A percentile compares a stretch with the other conserved stretches of the same genome.
Evolutionary conservation across 2,888 invertebrate species (phyloP).

Genomic region (Campoplex nolae): DNA sequence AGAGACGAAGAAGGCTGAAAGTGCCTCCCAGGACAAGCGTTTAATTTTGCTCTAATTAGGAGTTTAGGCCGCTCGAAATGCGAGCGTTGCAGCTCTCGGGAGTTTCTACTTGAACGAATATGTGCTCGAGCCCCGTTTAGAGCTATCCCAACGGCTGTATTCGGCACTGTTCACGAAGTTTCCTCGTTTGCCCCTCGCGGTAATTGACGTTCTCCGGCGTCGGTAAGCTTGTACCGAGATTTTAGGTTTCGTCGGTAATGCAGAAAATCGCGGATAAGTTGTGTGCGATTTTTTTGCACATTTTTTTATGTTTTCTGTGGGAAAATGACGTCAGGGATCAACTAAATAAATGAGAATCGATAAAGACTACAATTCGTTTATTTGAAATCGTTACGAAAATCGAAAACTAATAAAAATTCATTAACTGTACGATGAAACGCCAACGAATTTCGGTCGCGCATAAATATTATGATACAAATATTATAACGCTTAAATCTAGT

Average conservation of each 20-base stretch:
- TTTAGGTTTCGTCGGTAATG: neutral
- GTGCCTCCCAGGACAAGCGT: conserved; percentile 88
- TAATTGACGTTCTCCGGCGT: neutral
- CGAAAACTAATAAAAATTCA: neutral
- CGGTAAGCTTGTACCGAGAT: neutral
- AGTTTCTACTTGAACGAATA: neutral
- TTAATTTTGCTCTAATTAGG: conserved; percentile 89
- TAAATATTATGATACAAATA: conserved; percentile 47
- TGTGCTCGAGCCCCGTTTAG: neutral
- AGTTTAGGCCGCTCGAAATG: conserved; percentile 83
- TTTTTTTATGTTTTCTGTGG: neutral
- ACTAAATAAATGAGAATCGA: neutral
- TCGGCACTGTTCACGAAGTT: neutral
- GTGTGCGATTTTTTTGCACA: neutral
- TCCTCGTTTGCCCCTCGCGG: neutral
- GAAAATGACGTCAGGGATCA: neutral
- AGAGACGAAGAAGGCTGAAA: conserved; percentile 74
- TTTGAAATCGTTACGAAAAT: neutral
- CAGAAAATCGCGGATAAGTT: neutral
- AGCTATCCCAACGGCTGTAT: neutral
- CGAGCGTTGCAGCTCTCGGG: conserved; percentile 1
- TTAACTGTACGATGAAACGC: neutral
- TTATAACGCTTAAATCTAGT: conserved; percentile 23
- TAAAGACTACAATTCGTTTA: neutral
- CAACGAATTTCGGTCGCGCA: neutral